phyloP scores from a whole-genome alignment of 1,140 invertebrate species.

The Drosophila quadrilineata region DNA sequence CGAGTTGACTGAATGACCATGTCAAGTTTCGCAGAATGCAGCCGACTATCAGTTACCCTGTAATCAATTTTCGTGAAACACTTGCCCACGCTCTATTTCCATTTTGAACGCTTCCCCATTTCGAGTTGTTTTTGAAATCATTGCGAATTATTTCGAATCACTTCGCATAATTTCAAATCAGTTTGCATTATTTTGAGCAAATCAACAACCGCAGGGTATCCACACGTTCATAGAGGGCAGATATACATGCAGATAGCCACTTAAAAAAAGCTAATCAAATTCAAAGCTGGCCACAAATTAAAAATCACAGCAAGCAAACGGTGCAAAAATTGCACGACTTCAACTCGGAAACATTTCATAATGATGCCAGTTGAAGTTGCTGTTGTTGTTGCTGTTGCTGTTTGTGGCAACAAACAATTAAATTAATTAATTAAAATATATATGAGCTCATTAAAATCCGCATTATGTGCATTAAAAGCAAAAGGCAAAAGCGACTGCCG shows the following conservation, averaged over 20 bases:
- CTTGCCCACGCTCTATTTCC: too few species aligned
- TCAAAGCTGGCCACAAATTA: constrained; percentile 36
- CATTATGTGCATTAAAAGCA: constrained; percentile 25
- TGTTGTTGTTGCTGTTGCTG: constrained; percentile 10
- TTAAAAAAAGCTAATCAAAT: constrained; percentile 31
- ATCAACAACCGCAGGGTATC: too few species aligned
- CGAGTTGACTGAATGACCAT: too few species aligned
- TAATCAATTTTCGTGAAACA: neutral
- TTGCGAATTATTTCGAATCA: too few species aligned
- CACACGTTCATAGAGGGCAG: too few species aligned
- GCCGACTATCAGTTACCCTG: neutral
- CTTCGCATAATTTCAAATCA: too few species aligned
- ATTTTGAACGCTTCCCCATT: too few species aligned
- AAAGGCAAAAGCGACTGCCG: too few species aligned
- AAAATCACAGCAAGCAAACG: constrained; percentile 36
- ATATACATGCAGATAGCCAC: neutral
- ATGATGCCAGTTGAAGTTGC: constrained; percentile 59
- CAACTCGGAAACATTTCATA: constrained; percentile 62
- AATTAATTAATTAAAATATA: constrained; percentile 76
- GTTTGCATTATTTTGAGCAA: too few species aligned
- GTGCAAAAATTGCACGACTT: constrained; percentile 31
- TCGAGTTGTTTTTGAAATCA: too few species aligned
- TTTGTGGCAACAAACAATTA: constrained; percentile 35
- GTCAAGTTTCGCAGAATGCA: too few species aligned
- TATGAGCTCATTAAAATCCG: constrained; percentile 61